Evolutionary conservation across 92 coral and sea anemone genomes (phyloP).

Genomic region (Parazoanthus atlanticus): DNA sequence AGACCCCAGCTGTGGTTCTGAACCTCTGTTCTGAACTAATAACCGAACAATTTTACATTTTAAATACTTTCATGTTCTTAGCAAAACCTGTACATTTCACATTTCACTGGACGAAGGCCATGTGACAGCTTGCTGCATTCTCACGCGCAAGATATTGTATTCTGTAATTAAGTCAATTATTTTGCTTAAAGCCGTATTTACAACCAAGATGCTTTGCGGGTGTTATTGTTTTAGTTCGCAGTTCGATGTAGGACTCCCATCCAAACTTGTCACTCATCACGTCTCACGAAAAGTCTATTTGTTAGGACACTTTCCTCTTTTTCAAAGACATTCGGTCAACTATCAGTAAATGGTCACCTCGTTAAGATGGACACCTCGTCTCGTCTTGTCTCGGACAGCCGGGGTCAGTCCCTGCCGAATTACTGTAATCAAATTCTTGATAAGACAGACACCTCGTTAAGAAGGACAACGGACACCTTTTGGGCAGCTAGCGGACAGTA

Average conservation of each 20-base stretch:
- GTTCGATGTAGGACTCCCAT: neutral
- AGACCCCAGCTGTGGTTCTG: neutral
- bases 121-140: neutral
- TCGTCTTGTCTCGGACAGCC: neutral
- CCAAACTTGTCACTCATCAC: neutral
- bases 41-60: neutral
- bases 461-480: no score
- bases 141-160: neutral
- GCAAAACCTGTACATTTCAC: neutral
- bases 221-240: neutral
- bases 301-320: neutral
- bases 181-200: neutral
- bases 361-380: neutral
- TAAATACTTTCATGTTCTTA: neutral
- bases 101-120: neutral
- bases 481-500: no score
- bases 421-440: no score
- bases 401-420: neutral
- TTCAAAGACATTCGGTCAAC: neutral
- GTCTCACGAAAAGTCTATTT: neutral
- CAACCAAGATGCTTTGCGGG: neutral
- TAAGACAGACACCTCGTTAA: no score
- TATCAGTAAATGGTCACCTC: no score
- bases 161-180: neutral
- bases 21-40: no score